A percentile compares a stretch with the other conserved stretches of the same genome.
Evolutionary conservation across 2,888 invertebrate species (phyloP).

Genomic region (Eurytoma californica): DNA sequence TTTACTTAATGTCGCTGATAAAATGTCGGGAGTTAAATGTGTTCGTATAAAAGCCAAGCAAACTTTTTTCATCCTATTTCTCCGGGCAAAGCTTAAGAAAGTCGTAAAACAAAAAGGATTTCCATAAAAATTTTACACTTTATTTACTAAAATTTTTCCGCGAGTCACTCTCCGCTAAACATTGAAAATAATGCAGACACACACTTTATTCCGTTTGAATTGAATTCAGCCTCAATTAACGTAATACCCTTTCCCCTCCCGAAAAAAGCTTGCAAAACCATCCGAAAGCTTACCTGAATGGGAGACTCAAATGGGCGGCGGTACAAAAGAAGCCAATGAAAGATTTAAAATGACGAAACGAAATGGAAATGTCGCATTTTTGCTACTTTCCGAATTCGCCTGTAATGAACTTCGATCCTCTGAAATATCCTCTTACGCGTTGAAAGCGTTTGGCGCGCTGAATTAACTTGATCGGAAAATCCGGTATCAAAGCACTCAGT

Average conservation of each 20-base stretch:
- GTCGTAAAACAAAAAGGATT: too few relatives aligned
- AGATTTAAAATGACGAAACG: constrained; percentile 19
- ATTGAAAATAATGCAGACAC: neutral
- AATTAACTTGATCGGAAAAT: constrained; percentile 45
- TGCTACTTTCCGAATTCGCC: neutral
- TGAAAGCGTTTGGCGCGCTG: constrained; percentile 9
- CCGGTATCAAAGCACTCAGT: constrained; percentile 8
- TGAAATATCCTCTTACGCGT: constrained; percentile 40
- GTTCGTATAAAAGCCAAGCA: too few relatives aligned
- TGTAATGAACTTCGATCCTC: constrained; percentile 35
- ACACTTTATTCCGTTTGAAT: too few relatives aligned
- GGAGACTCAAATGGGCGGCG: neutral
- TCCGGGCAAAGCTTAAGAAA: too few relatives aligned
- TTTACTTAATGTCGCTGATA: too few relatives aligned
- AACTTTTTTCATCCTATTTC: too few relatives aligned
- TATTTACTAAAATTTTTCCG: neutral
- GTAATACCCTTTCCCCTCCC: neutral
- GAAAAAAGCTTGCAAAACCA: neutral
- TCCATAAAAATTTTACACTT: too few relatives aligned
- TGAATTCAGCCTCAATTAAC: neutral
- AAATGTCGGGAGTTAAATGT: too few relatives aligned
- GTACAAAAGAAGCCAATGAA: neutral
- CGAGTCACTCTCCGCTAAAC: neutral
- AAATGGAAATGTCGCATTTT: constrained; percentile 27
- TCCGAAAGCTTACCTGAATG: neutral